phyloP scores from a whole-genome alignment of 2,888 invertebrate genomes.

The Schrankia costaestrigalis region DNA sequence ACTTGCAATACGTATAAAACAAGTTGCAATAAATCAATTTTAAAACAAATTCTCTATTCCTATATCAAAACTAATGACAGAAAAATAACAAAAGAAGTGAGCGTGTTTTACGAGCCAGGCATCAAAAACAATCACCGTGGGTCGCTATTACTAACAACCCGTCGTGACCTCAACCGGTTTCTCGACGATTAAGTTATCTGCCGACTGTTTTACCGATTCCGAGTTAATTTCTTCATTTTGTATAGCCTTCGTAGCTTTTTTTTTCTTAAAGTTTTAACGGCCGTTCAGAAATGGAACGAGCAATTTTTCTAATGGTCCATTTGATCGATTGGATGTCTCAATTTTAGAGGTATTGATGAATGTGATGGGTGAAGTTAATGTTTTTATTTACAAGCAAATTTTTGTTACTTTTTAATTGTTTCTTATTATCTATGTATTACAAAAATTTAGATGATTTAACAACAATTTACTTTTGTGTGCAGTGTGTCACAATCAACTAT shows the following conservation, averaged over 20 bases:
- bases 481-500: too few relatives aligned
- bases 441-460: too few relatives aligned
- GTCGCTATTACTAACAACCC: slow-evolving; percentile 51
- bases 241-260: slow-evolving; percentile 48
- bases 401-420: too few relatives aligned
- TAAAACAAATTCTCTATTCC: too few relatives aligned
- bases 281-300: slow-evolving; percentile 52
- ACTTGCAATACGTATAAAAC: too few relatives aligned
- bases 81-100: slow-evolving; percentile 26
- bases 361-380: too few relatives aligned
- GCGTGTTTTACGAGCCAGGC: slow-evolving; percentile 31
- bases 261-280: slow-evolving; percentile 28
- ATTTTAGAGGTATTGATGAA: slow-evolving; percentile 26
- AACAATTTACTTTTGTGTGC: too few relatives aligned
- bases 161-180: slow-evolving; percentile 57
- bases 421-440: too few relatives aligned
- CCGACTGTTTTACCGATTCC: slow-evolving; percentile 68
- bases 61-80: slow-evolving; percentile 19
- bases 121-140: slow-evolving; percentile 44
- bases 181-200: slow-evolving; percentile 68
- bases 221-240: slow-evolving; percentile 75
- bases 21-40: too few relatives aligned
- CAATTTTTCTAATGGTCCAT: slow-evolving; percentile 72
- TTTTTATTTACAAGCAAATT: too few relatives aligned
- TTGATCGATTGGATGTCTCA: slow-evolving; percentile 32